Evolutionary conservation across 2,113 vertebrate species (phyloP).

Genomic region (Lepidothrix coronata): DNA sequence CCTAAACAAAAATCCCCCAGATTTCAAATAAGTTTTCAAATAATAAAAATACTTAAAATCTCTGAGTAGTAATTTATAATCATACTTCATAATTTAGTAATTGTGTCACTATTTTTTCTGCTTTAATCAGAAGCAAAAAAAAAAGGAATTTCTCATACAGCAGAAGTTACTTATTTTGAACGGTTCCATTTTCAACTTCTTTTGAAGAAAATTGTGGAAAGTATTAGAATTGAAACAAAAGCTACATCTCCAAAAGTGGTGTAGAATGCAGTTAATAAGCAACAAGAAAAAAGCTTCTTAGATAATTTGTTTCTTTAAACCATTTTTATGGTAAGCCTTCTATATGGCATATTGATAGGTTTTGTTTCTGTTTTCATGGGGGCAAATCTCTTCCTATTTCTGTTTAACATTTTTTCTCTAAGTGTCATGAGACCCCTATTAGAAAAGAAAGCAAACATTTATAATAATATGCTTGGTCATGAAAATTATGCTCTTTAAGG

Average conservation of each 20-base stretch:
- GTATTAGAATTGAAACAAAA: not conserved
- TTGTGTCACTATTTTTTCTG: not conserved
- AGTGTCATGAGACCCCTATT: not conserved
- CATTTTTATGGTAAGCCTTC: not conserved
- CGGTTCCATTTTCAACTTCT: not conserved
- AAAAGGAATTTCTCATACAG: not conserved
- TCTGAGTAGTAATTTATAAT: not conserved
- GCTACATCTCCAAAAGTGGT: not conserved
- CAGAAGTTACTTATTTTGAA: not conserved
- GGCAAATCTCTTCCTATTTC: not conserved
- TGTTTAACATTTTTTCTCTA: not conserved
- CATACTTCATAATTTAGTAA: not conserved
- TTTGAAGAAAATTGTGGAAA: not conserved
- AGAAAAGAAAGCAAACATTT: conserved; percentile 4
- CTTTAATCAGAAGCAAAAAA: not conserved
- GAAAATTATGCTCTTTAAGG: conserved; percentile 10
- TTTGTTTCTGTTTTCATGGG: not conserved
- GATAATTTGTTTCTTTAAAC: not conserved
- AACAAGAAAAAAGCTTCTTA: not conserved
- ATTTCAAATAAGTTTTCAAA: not conserved
- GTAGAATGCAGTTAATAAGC: not conserved
- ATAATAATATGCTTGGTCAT: not conserved
- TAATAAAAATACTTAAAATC: not conserved
- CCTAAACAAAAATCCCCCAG: not conserved
- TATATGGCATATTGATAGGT: not conserved